phyloP scores from a whole-genome alignment of 2,797 vertebrate species.

The Hydrophis major region DNA sequence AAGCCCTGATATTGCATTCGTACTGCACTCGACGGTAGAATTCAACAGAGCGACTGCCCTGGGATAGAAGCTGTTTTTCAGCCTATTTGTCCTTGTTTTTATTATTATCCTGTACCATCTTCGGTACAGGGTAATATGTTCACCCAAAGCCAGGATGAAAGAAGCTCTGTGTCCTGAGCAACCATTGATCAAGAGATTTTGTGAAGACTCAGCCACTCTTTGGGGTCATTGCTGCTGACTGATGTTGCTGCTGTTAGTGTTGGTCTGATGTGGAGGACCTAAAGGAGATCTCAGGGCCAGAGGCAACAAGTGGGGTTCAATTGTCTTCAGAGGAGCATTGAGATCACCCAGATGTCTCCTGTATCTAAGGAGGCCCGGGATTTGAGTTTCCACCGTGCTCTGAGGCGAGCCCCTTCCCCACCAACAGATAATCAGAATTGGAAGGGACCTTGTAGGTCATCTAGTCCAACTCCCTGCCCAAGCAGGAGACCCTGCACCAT shows the following conservation, averaged over 20 bases:
- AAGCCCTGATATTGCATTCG: too few relatives aligned
- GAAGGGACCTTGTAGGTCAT: too few relatives aligned
- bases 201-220: neutral
- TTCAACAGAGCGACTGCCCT: too few relatives aligned
- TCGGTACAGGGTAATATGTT: neutral
- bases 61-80: too few relatives aligned
- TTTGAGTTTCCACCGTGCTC: neutral
- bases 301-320: neutral
- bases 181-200: neutral
- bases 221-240: neutral
- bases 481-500: too few relatives aligned
- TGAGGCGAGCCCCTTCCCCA: neutral
- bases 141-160: neutral
- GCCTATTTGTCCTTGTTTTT: too few relatives aligned
- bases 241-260: neutral
- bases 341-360: neutral
- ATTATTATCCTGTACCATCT: too few relatives aligned
- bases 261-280: neutral
- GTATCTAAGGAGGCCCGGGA: neutral
- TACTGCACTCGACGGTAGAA: too few relatives aligned
- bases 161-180: neutral
- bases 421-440: too few relatives aligned
- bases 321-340: neutral
- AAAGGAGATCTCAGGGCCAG: neutral
- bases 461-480: too few relatives aligned